Evolutionary conservation across 2,797 vertebrate genomes (phyloP).

Genomic region (Spheniscus humboldti): DNA sequence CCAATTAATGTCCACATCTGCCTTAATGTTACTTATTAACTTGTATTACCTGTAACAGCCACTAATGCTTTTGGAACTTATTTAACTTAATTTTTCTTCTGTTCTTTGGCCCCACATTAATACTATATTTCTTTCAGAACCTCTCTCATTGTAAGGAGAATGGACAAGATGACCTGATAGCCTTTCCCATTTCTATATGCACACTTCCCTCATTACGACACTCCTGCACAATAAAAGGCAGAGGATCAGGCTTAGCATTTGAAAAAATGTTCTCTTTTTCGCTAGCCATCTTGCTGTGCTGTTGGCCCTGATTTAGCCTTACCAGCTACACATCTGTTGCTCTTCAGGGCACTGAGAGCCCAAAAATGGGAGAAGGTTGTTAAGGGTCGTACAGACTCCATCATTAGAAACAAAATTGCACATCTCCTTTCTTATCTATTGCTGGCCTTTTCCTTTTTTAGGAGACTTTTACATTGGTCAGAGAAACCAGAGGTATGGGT

Average conservation of each 20-base stretch:
- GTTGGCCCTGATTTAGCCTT: conserved; percentile 31
- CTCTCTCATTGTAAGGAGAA: neutral
- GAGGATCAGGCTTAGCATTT: conserved; percentile 6
- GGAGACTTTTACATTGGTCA: neutral
- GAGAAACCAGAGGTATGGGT: neutral
- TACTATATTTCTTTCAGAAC: neutral
- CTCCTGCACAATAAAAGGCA: conserved; percentile 47
- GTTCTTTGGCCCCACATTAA: conserved; percentile 17
- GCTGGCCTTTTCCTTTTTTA: neutral
- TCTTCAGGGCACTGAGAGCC: conserved; percentile 2
- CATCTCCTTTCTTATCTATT: neutral
- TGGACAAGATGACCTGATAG: conserved; percentile 43
- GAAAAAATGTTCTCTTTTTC: conserved; percentile 2
- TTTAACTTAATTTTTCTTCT: conserved; percentile 35
- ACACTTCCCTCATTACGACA: conserved; percentile 41
- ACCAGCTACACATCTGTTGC: neutral
- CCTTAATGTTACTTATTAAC: conserved; percentile 48
- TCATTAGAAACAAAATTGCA: conserved; percentile 45
- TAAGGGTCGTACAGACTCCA: neutral
- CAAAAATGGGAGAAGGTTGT: neutral
- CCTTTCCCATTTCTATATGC: conserved; percentile 39
- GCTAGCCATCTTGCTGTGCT: neutral
- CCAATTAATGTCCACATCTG: conserved; percentile 38
- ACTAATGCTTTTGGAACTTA: conserved; percentile 16
- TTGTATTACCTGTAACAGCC: neutral